Base-by-base conservation (phyloP, 2,888 invertebrate genomes). In the Hartigia nigra region DNA sequence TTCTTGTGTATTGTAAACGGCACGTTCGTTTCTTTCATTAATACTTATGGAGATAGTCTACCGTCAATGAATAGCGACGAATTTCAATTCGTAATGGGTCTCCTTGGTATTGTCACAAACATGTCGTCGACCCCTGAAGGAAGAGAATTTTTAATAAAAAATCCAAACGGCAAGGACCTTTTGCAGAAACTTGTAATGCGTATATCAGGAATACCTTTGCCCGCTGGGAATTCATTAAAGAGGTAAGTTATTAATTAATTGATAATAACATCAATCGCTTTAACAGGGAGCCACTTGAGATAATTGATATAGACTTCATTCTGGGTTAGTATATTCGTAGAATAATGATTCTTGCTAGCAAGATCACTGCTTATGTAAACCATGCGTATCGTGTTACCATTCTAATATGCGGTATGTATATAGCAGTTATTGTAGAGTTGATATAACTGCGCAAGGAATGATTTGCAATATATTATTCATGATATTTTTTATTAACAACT, bases 51-150 rank as follows among this genome's bases (percentile, higher is more conserved):
- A 32, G 82, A 81, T 12, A 85, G 81, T 36, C 85, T 91, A 39
- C 91, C 91, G 1, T 86, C 89, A 12, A 86, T 87, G 31, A 87
- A 82, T 70, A 87, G 89, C 31, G 88, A 91, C 36, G 92, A 92
- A 75, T 90, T 87, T 75, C 90, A 91, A 80, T 92, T 92, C 77
- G 87, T 91, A 69, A 86, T 88, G 83, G 90, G 91, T 11, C 82
- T 92, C 70, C 85, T 90, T 74, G 92, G 92, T 31, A 90, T 91
- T 14, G 86, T 92, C 4, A 88, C 90, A 5, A 92, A 92, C 82
- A 86, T 92, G 77, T 89, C 91, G 3, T 89, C 91, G 11, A 88
- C 85, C 32, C 87, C 91, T 1, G 87, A 90, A 76, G 92, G 92
- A 12, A 87, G 91, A 70, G 88, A 90, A 75, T 92, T 91, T 81